These are phyloP conservation scores for Acutogordius australiensis DNA, from an alignment of 2,888 invertebrate genomes.

Conservation along the genomic window DNA sequence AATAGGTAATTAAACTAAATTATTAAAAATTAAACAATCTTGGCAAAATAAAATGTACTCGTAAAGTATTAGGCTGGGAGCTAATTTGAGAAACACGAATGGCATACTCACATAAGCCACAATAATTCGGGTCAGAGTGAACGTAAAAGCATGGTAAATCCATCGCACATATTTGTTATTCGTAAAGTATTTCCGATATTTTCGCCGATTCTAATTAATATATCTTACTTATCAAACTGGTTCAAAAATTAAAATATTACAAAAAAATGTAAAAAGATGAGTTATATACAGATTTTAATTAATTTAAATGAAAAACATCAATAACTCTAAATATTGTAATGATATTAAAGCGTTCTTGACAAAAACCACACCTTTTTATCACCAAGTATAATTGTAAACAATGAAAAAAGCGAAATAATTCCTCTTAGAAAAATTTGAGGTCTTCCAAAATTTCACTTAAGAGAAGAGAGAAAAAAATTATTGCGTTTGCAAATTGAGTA, in stretches of 20 bases:
- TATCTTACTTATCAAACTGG: background rate
- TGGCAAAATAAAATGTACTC: constrained; percentile 35
- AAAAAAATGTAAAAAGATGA: constrained; percentile 12
- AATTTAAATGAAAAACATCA: no score
- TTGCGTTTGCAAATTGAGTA: no score
- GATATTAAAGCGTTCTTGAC: no score
- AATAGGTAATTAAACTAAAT: no score
- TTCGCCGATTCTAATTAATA: constrained; percentile 40
- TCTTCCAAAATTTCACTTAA: no score
- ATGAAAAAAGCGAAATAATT: no score
- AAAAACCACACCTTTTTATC: background rate
- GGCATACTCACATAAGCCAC: constrained; percentile 67
- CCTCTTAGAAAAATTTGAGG: no score
- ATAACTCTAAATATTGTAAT: no score
- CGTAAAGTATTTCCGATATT: constrained; percentile 45
- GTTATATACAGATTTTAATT: no score
- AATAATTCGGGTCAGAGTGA: constrained; percentile 45
- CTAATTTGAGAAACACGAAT: constrained; percentile 58
- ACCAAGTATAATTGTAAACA: no score
- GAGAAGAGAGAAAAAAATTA: no score
- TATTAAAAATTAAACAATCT: no score
- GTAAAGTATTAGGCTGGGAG: constrained; percentile 42
- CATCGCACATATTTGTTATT: constrained; percentile 31
- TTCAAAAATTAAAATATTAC: constrained; percentile 10
- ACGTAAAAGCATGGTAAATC: constrained; percentile 52